A percentile compares a stretch with the other conserved stretches of the same genome.
Conservation (phyloP, 2,888 invertebrate species). For the Trissonchulus sp. region DNA sequence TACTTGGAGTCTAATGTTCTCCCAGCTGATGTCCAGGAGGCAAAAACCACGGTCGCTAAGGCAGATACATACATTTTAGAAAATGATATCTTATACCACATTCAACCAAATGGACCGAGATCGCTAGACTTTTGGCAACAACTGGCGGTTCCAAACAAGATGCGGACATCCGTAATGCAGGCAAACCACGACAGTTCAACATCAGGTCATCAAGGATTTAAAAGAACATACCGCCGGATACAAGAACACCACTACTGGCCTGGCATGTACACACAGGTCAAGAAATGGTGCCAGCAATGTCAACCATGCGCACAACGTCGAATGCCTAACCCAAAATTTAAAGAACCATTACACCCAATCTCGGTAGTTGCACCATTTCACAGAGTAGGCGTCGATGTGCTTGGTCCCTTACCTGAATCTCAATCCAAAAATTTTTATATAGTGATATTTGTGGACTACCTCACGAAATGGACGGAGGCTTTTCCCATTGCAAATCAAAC, state of each 20-base stretch:
- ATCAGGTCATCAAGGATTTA: constrained; percentile 37
- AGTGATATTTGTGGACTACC: constrained; percentile 34
- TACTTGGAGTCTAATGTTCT: too few species aligned
- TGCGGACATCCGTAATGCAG: background rate
- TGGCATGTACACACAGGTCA: constrained; percentile 32
- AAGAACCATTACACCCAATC: constrained; percentile 28
- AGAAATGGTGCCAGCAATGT: constrained; percentile 31
- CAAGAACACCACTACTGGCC: constrained; percentile 35
- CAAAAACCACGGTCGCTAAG: too few species aligned
- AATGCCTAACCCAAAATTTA: background rate
- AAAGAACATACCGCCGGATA: constrained; percentile 32
- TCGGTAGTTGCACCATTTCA: constrained; percentile 37
- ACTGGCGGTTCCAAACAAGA: background rate
- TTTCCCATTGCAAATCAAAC: constrained; percentile 44
- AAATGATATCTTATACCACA: too few species aligned
- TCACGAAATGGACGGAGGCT: constrained; percentile 37
- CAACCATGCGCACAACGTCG: constrained; percentile 34
- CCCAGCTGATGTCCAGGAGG: too few species aligned
- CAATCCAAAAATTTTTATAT: constrained; percentile 37
- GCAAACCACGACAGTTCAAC: constrained; percentile 27
- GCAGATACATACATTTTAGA: too few species aligned
- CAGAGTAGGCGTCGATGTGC: constrained; percentile 36
- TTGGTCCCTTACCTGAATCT: constrained; percentile 38
- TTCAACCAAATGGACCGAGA: too few species aligned
- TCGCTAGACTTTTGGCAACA: too few species aligned